These are phyloP conservation scores for Agelas oroides DNA, from an alignment of 37 sponge, comb jelly and placozoan genomes.

Conservation along the genomic window DNA sequence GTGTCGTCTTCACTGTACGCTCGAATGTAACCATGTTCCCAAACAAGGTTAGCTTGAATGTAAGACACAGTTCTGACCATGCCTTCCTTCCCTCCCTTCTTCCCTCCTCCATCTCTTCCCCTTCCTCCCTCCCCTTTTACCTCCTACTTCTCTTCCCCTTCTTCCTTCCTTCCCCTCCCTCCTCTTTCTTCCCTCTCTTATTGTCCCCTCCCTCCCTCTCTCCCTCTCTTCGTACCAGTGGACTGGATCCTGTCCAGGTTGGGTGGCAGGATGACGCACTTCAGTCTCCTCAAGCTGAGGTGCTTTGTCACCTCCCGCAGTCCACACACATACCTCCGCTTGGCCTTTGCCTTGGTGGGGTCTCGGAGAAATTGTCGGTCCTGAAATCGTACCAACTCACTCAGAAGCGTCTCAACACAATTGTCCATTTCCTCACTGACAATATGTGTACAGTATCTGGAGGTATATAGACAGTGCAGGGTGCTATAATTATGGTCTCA, in stretches of 20 bases:
- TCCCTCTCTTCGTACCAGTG: conserved; percentile 71
- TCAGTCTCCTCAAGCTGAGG: conserved; percentile 77
- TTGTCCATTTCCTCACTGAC: conserved; percentile 68
- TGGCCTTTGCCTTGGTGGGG: conserved; percentile 74
- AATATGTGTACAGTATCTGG: conserved; percentile 89
- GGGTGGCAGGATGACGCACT: conserved; percentile 88
- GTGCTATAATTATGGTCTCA: conserved; percentile 7
- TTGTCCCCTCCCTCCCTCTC: too few species aligned
- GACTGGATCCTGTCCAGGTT: conserved; percentile 91
- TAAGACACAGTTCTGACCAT: too few species aligned
- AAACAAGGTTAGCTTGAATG: too few species aligned
- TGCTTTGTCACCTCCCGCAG: conserved; percentile 93
- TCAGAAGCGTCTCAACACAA: conserved; percentile 45
- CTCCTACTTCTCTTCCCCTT: too few species aligned
- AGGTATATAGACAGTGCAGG: background rate
- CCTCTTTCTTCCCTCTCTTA: too few species aligned
- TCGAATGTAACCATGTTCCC: too few species aligned
- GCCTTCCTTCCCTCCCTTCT: too few species aligned
- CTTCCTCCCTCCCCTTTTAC: too few species aligned
- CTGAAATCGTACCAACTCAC: conserved; percentile 80
- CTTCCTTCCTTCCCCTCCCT: too few species aligned
- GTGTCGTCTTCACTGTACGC: too few species aligned
- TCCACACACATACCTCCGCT: conserved; percentile 88
- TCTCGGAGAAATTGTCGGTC: conserved; percentile 75
- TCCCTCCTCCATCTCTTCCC: too few species aligned